Percentiles rank a stretch among this genome's conserved stretches.
These are phyloP conservation scores for Nycticryphes semicollaris DNA, from an alignment of 2,113 vertebrate genomes.

Conservation along the genomic window DNA sequence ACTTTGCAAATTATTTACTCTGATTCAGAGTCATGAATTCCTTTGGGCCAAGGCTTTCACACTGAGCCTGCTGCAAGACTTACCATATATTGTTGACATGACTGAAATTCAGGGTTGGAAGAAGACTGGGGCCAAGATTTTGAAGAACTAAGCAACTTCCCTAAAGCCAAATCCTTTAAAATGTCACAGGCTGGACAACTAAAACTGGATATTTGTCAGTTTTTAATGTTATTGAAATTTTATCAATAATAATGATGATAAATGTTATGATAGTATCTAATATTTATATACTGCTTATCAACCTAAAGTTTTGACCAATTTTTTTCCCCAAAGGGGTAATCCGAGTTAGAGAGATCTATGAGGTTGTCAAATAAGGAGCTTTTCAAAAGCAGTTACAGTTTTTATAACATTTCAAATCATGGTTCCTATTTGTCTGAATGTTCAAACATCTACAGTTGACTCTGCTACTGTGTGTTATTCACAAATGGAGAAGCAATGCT, in stretches of 20 bases:
- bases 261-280: background rate
- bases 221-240: background rate
- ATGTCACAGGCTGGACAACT: background rate
- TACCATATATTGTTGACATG: background rate
- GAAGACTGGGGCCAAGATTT: constrained; percentile 12
- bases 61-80: constrained; percentile 30
- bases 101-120: constrained; percentile 2
- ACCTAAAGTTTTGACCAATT: background rate
- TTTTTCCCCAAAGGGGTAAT: background rate
- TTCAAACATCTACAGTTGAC: background rate
- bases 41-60: background rate
- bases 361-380: background rate
- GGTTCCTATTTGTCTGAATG: background rate
- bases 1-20: background rate
- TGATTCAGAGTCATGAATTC: background rate
- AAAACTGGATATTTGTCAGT: background rate
- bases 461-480: background rate
- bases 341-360: background rate
- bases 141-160: background rate
- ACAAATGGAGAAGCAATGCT: background rate
- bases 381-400: background rate
- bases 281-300: background rate
- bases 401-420: background rate
- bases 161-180: background rate
- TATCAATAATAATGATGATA: background rate